Conservation (phyloP, 2,797 vertebrate genomes). For the Trachops cirrhosus region DNA sequence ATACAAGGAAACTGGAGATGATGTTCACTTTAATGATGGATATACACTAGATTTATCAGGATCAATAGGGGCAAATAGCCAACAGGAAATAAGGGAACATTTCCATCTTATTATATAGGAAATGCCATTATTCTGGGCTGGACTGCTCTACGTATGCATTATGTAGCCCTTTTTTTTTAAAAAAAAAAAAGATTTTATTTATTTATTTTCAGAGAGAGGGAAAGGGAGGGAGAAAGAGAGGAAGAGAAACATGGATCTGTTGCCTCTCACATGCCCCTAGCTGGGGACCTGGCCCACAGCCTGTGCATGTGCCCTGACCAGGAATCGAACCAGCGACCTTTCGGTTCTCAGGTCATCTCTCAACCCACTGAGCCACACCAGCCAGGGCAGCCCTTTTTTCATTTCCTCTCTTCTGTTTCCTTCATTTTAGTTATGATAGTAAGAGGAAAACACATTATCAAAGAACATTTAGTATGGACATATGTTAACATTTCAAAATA, state of each 20-base stretch:
- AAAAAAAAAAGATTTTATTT: no score
- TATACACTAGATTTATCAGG: not conserved
- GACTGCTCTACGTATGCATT: not conserved
- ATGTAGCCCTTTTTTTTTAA: not conserved
- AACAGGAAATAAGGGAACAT: not conserved
- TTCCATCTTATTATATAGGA: not conserved
- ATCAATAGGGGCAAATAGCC: not conserved
- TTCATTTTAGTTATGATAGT: not conserved
- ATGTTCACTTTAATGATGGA: not conserved
- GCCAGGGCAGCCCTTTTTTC: no score
- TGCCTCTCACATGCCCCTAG: no score
- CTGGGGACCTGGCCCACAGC: no score
- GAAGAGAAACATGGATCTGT: no score
- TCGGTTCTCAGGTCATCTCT: no score
- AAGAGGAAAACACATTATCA: not conserved
- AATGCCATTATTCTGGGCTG: not conserved
- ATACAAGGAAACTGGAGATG: not conserved
- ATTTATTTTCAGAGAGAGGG: no score
- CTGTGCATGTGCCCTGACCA: no score
- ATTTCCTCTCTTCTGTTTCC: not conserved
- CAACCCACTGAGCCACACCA: no score
- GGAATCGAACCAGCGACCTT: no score
- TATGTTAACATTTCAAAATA: not conserved
- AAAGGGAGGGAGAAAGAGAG: no score
- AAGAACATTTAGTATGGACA: not conserved